These are phyloP conservation scores for Laticauda laticaudata DNA, from an alignment of 2,113 vertebrate species.

Conservation along the genomic window DNA sequence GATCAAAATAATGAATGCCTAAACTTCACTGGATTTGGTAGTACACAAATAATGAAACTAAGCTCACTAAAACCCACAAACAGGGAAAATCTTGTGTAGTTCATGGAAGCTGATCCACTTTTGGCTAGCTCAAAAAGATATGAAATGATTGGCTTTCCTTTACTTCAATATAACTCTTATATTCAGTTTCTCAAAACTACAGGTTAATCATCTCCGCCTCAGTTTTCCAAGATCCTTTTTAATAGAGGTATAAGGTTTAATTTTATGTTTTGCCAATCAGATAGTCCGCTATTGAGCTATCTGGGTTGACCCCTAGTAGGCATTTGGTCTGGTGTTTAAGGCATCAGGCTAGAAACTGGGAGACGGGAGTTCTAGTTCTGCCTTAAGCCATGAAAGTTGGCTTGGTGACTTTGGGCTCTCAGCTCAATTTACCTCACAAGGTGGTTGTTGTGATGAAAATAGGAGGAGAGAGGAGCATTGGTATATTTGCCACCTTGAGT, in stretches of 20 bases:
- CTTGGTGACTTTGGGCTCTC: not conserved
- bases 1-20: not conserved
- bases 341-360: not conserved
- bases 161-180: not conserved
- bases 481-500: not conserved
- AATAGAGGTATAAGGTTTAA: not conserved
- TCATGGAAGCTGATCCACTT: not conserved
- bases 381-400: not conserved
- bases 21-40: not conserved
- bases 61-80: not conserved
- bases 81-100: not conserved
- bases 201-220: not conserved
- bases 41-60: not conserved
- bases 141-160: not conserved
- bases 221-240: not conserved
- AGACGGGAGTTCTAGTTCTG: not conserved
- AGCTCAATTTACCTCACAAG: not conserved
- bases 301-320: not conserved
- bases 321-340: not conserved
- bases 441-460: not conserved
- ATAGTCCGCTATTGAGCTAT: not conserved
- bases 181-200: not conserved
- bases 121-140: not conserved
- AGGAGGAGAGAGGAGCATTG: not conserved
- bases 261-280: not conserved